Conservation (phyloP, 1,140 invertebrate species). For the roundworm (Caenorhabditis elegans) region DNA sequence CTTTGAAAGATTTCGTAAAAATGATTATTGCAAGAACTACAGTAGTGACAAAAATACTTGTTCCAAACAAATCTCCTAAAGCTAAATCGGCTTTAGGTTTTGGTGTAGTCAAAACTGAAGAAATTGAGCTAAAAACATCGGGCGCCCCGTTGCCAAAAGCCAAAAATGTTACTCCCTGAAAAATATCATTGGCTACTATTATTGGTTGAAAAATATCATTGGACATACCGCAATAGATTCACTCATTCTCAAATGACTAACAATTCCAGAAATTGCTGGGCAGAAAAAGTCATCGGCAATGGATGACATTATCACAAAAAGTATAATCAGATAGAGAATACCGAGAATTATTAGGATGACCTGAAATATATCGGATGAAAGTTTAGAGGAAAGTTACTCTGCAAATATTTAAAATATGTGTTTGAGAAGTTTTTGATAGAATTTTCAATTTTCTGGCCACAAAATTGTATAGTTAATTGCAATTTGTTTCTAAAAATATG, state of each 20-base stretch:
- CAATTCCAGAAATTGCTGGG: slow-evolving; percentile 74
- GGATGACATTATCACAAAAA: slow-evolving; percentile 73
- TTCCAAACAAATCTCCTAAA: slow-evolving; percentile 70
- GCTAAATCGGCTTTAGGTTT: slow-evolving; percentile 71
- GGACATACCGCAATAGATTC: slow-evolving; percentile 74
- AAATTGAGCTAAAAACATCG: slow-evolving; percentile 75
- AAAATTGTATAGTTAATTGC: too few relatives aligned
- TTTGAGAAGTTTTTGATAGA: too few relatives aligned
- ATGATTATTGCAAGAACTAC: slow-evolving; percentile 74
- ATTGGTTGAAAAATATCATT: background rate
- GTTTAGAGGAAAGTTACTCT: too few relatives aligned
- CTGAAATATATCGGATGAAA: background rate
- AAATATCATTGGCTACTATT: background rate
- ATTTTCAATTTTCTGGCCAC: too few relatives aligned
- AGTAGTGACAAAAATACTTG: slow-evolving; percentile 75
- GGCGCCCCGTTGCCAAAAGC: slow-evolving; percentile 80
- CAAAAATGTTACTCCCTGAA: slow-evolving; percentile 75
- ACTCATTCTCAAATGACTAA: slow-evolving; percentile 73
- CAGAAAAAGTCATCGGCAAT: slow-evolving; percentile 76
- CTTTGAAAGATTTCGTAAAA: slow-evolving; percentile 54
- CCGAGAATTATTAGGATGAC: background rate
- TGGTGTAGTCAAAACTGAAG: slow-evolving; percentile 68
- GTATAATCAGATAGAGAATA: slow-evolving; percentile 71
- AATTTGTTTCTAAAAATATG: too few relatives aligned
- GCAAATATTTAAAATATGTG: too few relatives aligned